phyloP scores from a whole-genome alignment of 2,888 invertebrate species.

The Didymodactylos carnosus region DNA sequence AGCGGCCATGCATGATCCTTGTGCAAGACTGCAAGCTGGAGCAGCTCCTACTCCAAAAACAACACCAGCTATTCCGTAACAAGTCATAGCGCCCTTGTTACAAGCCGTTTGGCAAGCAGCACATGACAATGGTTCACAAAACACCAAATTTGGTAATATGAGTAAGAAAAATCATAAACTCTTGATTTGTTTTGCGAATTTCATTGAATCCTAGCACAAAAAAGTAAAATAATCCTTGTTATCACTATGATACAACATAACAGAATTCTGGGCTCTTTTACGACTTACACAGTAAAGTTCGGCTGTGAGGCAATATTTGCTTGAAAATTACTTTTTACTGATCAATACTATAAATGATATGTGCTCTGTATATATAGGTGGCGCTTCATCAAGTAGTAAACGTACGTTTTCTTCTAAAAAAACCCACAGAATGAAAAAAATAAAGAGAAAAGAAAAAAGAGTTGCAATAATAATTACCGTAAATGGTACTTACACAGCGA shows the following conservation, averaged over 20 bases:
- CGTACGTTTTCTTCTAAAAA: too few relatives aligned
- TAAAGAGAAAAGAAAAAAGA: too few relatives aligned
- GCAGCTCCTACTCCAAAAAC: neutral
- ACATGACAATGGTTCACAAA: neutral
- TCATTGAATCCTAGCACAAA: neutral
- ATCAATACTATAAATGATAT: too few relatives aligned
- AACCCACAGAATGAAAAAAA: too few relatives aligned
- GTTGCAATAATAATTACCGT: too few relatives aligned
- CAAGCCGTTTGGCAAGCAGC: neutral
- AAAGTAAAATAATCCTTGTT: too few relatives aligned
- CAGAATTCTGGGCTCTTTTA: neutral
- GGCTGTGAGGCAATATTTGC: neutral
- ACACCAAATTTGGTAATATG: neutral
- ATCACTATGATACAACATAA: too few relatives aligned
- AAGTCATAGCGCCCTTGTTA: neutral
- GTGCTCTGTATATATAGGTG: too few relatives aligned
- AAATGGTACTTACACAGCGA: too few relatives aligned
- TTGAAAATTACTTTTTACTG: too few relatives aligned
- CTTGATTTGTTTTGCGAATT: neutral
- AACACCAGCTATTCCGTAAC: neutral
- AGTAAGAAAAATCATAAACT: neutral
- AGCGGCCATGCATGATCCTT: neutral
- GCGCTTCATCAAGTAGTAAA: too few relatives aligned
- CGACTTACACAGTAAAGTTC: neutral
- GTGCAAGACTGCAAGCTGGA: neutral